Base-by-base conservation (phyloP, 2,888 invertebrate genomes). In the Eucera pruinosa region DNA sequence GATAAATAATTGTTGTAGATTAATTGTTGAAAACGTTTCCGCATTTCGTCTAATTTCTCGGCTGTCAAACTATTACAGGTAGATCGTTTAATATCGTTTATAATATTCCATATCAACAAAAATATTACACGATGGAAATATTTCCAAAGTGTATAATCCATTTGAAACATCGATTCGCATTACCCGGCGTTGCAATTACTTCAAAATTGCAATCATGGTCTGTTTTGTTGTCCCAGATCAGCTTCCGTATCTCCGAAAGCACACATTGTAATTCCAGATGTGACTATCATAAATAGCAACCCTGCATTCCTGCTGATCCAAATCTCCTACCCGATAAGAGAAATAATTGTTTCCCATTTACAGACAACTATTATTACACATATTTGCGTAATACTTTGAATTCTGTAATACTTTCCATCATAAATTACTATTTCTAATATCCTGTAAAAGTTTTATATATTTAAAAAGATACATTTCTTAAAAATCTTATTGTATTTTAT, bases 231-330 rank as follows among this genome's bases (percentile, higher is more conserved):
- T 45, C 3, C 27, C 43, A 4, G 15, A 0, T 1, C 23, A 3
- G 23, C 1, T 18, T 18, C 36, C 23, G 36, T 7, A 13, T 25
- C 39, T 25, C 11, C 25, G n/a, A 11, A 25, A 48, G 36, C 48
- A 20, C 18, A 9, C 48, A 36, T 33, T 36, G 36, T 62, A 62
- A 48, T 62, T 62, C 36, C 36, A 50, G 23, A 60, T 47, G 30
- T 6, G 33, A 33, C 20, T 45, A 60, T 45, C 60, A 60, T 60
- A 60, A 60, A 60, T 30, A 60, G 23, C 23, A 15, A 6, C 9
- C 7, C 62, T 18, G 27, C 18, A 64, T 50, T 25, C 25, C 61
- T 47, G 23, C 2, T 13, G 43, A 13, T 43, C 25, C 58, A 27
- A 58, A 27, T 13, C n/a, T 18, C 43, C 41, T 41, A 6, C n/a